Evolutionary conservation across 2,113 vertebrate species (phyloP), one percentile per base, ranked within the genome.

Genomic region (Petromus typicus): DNA sequence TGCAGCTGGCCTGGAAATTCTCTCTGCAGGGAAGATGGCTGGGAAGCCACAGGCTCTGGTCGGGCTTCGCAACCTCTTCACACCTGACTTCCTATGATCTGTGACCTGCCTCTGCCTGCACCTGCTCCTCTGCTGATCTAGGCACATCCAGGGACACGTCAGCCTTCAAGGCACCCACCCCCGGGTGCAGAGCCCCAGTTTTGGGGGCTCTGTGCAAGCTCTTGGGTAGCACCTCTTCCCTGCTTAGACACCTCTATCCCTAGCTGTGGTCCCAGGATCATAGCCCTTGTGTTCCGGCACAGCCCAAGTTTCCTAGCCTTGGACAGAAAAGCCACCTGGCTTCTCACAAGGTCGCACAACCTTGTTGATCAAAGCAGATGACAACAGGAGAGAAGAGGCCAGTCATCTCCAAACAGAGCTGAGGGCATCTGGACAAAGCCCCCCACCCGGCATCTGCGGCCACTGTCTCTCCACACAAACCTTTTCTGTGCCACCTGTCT

Each of bases 381-480:
- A 48, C 17, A 34, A 45, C 75, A 34, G 48, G 27, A 32, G 73
- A 48, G 73, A 17, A 18, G 32, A 51, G 75, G 48, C 20, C 30
- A 34, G 13, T 34, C 8, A 11, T 17, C 30, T 43, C 32, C 1
- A 17, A 34, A 22, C 3, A 34, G 48, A 51, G 75, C 11, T 10
- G 4, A 48, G 4, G 43, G 27, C 25, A 16, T 45, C 73, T 18
- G 43, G 43, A 25, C 73, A 32, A 7, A 48, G 73, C 45, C n/a
- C 73, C 18, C 1, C 0, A 7, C 43, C 51, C 22, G 18, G 51
- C 1, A 0, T 48, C 30, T 10, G 3, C 16, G 16, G 43, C 25
- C 16, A 20, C 17, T 37, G 27, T 37, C 57, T 48, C 17, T 40
- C 34, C 61, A 32, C 5, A 25, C 3, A 18, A 22, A 18, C 23